Evolutionary conservation across 1,140 invertebrate species (phyloP).

Genomic region (Drosophila trapezifrons): DNA sequence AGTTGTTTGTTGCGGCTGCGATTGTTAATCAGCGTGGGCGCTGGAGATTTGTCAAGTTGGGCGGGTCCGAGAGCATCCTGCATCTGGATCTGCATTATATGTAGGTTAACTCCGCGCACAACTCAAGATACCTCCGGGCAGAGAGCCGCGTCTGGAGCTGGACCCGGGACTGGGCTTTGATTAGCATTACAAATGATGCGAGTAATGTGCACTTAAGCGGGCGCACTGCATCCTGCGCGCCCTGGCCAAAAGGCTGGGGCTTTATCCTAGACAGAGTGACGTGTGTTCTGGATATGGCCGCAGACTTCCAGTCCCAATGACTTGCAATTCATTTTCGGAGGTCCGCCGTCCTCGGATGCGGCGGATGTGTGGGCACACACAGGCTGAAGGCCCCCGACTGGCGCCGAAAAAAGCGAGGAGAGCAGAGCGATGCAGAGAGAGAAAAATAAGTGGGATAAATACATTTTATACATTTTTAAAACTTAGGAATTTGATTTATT

Average conservation of each 20-base stretch:
- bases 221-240: slow-evolving; percentile 21
- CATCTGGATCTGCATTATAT: slow-evolving; percentile 76
- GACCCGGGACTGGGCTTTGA: slow-evolving; percentile 60
- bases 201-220: slow-evolving; percentile 82
- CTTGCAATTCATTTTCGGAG: slow-evolving; percentile 81
- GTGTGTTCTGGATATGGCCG: slow-evolving; percentile 79
- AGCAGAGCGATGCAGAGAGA: slow-evolving; percentile 3
- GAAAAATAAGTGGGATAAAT: background rate
- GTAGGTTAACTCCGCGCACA: slow-evolving; percentile 79
- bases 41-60: slow-evolving; percentile 75
- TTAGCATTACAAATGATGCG: slow-evolving; percentile 82
- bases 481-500: too few species aligned
- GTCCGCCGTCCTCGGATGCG: slow-evolving; percentile 30
- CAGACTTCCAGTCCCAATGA: slow-evolving; percentile 57
- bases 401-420: slow-evolving; percentile 44
- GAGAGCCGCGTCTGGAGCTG: slow-evolving; percentile 1
- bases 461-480: too few species aligned
- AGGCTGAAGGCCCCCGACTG: slow-evolving; percentile 40
- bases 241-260: slow-evolving; percentile 10
- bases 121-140: slow-evolving; percentile 65
- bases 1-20: slow-evolving; percentile 76
- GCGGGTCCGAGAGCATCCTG: slow-evolving; percentile 25
- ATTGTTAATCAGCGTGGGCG: slow-evolving; percentile 79
- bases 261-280: slow-evolving; percentile 83
- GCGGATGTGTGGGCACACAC: slow-evolving; percentile 64